These are phyloP conservation scores for Salminus brasiliensis DNA, from an alignment of 2,113 vertebrate genomes.

Conservation along the genomic window DNA sequence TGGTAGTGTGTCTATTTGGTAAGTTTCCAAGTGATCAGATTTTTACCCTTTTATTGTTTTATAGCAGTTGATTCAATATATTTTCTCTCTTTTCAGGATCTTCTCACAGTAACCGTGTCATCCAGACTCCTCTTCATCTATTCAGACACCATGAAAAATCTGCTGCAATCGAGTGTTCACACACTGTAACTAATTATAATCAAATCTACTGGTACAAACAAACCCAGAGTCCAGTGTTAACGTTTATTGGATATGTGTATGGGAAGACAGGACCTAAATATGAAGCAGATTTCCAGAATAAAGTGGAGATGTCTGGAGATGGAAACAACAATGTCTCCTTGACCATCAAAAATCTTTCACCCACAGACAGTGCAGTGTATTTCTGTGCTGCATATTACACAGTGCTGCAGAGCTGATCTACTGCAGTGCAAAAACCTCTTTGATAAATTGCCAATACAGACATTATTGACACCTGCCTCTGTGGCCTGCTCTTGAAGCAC, in stretches of 20 bases:
- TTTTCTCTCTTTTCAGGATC: not conserved
- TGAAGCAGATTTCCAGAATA: not conserved
- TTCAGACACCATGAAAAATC: not conserved
- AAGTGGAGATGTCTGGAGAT: constrained; percentile 29
- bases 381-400: constrained; percentile 38
- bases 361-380: constrained; percentile 32
- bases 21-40: not conserved
- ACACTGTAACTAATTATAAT: constrained; percentile 26
- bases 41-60: not conserved
- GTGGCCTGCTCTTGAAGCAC: not conserved
- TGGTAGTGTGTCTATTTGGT: not conserved
- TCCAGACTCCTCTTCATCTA: constrained; percentile 27
- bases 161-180: constrained; percentile 51
- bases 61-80: not conserved
- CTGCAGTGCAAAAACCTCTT: not conserved
- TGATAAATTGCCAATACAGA: not conserved
- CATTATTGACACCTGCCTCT: not conserved
- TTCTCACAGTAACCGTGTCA: not conserved
- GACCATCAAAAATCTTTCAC: constrained; percentile 9
- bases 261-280: not conserved
- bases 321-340: not conserved
- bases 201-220: constrained; percentile 62
- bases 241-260: constrained; percentile 53
- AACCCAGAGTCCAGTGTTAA: not conserved
- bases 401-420: not conserved